These are phyloP conservation scores for Clarias gariepinus DNA, from an alignment of 2,113 vertebrate genomes.

Conservation along the genomic window DNA sequence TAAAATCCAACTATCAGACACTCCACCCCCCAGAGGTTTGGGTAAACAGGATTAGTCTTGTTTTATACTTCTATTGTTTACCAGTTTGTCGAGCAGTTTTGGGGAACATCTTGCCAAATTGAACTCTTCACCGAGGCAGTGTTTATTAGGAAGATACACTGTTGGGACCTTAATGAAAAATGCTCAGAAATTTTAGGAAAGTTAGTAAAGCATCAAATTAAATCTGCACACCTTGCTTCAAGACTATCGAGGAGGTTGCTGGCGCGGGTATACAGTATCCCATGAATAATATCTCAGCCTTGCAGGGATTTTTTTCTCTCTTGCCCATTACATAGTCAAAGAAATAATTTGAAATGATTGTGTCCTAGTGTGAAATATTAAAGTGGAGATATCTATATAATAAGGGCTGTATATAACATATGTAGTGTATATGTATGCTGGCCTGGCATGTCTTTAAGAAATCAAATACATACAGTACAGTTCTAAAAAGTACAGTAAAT, in stretches of 20 bases:
- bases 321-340: not conserved
- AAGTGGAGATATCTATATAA: not conserved
- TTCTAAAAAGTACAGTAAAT: not conserved
- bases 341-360: not conserved
- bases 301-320: not conserved
- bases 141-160: not conserved
- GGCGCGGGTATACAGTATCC: not conserved
- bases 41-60: slow-evolving; percentile 32
- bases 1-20: slow-evolving; percentile 12
- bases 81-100: not conserved
- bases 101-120: not conserved
- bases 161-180: not conserved
- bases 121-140: not conserved
- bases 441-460: not conserved
- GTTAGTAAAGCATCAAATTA: not conserved
- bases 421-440: not conserved
- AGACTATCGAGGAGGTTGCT: not conserved
- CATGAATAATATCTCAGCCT: not conserved
- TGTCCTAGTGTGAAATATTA: not conserved
- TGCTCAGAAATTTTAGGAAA: not conserved
- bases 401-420: not conserved
- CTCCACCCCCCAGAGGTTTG: not conserved
- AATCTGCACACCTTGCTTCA: not conserved
- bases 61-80: not conserved
- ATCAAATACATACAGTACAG: not conserved